Evolutionary conservation across 2,113 vertebrate species (phyloP), one percentile per base, ranked within the genome.

Genomic region (Brachionichthys hirsutus): DNA sequence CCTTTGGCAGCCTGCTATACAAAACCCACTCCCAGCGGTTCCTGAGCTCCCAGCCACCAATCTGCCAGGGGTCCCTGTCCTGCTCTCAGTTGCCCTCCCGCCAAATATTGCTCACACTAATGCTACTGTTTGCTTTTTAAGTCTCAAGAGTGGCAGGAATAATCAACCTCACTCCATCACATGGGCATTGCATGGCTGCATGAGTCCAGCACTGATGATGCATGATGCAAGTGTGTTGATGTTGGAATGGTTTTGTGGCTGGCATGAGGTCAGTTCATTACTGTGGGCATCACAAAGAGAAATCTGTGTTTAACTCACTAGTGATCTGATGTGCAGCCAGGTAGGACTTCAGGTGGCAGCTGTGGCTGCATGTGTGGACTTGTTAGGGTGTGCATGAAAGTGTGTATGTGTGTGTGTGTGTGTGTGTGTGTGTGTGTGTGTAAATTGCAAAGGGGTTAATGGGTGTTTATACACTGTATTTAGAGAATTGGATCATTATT

Each of bases 101-200:
- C 42, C 30, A 74, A 61, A 62, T 56, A 77, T 71, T 80, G 54
- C 46, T n/a, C 65, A 18, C 73, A 78, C 81, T 90, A 89, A 90
- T 84, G 75, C 67, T 73, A 42, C 64, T 48, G 56, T 78, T 69
- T 79, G 80, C 80, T 68, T 80, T 57, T 78, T 58, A 67, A 73
- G 61, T 30, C 66, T 55, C 75, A 83, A 74, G 78, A 86, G 71
- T 67, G 48, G 24, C 62, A 61, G 64, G 53, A 74, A 59, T 61
- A 73, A 82, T 62, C 64, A 51, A 34, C 58, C 57, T 76, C 65
- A 67, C 63, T 52, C 49, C 45, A 49, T 87, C 69, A 84, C 77
- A 65, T 22, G 45, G 68, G 68, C 77, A 78, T 24, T 83, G 93
- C 94, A 95, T 95, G 94, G 71, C 87, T 93, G 94, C 94, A 94